Evolutionary conservation across 2,797 vertebrate species (phyloP), one percentile per base, ranked within the genome.

Genomic region (Lagorchestes hirsutus): DNA sequence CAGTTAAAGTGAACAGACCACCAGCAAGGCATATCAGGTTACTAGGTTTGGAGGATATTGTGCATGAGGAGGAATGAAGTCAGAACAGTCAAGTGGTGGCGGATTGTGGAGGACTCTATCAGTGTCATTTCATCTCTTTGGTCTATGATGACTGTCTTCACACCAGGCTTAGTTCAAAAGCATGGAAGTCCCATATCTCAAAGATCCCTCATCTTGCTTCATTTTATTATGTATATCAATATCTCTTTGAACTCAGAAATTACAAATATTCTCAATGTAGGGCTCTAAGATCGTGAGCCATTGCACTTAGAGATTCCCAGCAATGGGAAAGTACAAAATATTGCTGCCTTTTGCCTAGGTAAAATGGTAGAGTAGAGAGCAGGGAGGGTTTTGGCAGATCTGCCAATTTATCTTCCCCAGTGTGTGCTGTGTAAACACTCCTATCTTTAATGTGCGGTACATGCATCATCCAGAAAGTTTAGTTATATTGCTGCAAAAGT

Each of bases 381-480:
- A 56, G 93, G 40, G 90, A 58, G 87, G 59, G 87, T 40, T 95
- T 95, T 55, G 46, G 87, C 74, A 92, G 46, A 56, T 95, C 93
- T 97, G 55, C 74, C 92, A 22, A 3, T 97, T 98, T 97, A 93
- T 98, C 96, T 98, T 98, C 31, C 74, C 54, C 92, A 96, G 27
- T 91, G 11, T 18, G 8, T 87, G 55, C 31, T 27, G 28, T 93
- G 54, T 95, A 97, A 96, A 98, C 92, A 92, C 93, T 97, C 96
- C 57, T 96, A 22, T 96, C 93, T 96, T 50, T 95, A 95, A 95
- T 95, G 90, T 31, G 52, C 59, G 8, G 0, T 40, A 24, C 28
- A 62, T 92, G 55, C n/a, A 10, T 97, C 97, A 92, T 93, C 97
- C 92, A 55, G 92, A 95, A 95, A 54, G 46, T 94, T 98, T 58